Conservation (phyloP, 2,797 vertebrate species). For the Mus minutoides region DNA sequence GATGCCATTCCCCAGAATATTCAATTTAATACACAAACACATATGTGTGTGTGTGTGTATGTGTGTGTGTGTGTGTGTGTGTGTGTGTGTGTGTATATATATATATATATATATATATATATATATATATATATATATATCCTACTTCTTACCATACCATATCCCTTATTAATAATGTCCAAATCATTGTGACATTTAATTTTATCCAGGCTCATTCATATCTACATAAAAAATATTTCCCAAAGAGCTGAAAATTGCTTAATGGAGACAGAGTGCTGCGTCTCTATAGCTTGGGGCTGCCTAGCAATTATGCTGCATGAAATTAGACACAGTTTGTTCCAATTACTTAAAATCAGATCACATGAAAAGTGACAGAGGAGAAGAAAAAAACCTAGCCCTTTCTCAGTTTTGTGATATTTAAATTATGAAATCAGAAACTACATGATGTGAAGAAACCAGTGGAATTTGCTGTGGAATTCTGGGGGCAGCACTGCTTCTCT, state of each 20-base stretch:
- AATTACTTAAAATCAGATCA: constrained; percentile 95
- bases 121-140: neutral
- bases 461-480: constrained; percentile 67
- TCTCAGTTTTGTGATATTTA: constrained; percentile 80
- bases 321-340: constrained; percentile 96
- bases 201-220: constrained; percentile 85
- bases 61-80: too few species aligned
- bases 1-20: neutral
- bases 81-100: too few species aligned
- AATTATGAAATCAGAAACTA: constrained; percentile 82
- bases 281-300: constrained; percentile 92
- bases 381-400: constrained; percentile 81
- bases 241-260: constrained; percentile 89
- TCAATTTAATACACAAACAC: neutral
- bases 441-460: constrained; percentile 71
- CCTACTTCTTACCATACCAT: constrained; percentile 63
- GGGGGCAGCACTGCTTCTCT: constrained; percentile 53
- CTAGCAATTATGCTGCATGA: constrained; percentile 95
- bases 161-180: constrained; percentile 82
- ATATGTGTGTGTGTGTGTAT: too few species aligned
- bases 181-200: constrained; percentile 86
- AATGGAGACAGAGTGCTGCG: constrained; percentile 88
- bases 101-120: neutral
- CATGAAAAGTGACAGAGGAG: constrained; percentile 91
- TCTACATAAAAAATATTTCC: constrained; percentile 69